Evolutionary conservation across 2,797 vertebrate genomes (phyloP).

Genomic region (Mus caroli): DNA sequence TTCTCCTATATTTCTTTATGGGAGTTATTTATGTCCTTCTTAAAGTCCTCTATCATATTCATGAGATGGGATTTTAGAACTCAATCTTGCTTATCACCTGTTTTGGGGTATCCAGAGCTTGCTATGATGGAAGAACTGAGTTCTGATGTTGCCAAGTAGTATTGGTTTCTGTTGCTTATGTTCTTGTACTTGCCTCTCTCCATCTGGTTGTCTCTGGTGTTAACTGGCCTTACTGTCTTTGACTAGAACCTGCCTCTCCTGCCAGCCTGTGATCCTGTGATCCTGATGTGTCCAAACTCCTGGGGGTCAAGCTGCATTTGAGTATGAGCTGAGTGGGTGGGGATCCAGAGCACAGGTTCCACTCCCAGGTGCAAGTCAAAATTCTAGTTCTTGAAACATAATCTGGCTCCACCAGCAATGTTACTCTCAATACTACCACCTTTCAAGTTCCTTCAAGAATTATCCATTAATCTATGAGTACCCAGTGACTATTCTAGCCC

Average conservation of each 20-base stretch:
- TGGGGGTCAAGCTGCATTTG: not conserved
- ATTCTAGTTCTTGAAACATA: not conserved
- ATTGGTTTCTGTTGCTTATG: not conserved
- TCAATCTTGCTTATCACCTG: not conserved
- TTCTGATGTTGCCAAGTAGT: not conserved
- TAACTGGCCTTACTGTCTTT: not conserved
- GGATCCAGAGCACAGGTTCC: not conserved
- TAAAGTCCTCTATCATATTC: not conserved
- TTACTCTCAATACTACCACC: rapidly evolving
- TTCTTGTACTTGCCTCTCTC: not conserved
- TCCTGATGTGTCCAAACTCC: not conserved
- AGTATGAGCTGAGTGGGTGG: not conserved
- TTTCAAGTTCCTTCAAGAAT: not conserved
- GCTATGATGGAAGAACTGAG: not conserved
- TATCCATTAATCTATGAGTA: not conserved
- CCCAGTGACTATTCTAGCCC: not conserved
- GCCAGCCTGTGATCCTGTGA: not conserved
- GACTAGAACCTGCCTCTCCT: not conserved
- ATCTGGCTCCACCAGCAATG: not conserved
- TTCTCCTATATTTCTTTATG: not conserved
- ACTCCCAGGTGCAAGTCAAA: not conserved
- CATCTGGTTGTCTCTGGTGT: not conserved
- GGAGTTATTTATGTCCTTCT: not conserved
- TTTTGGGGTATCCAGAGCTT: not conserved
- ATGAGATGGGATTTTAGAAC: not conserved